Base-by-base conservation (phyloP, 2,797 vertebrate species). In the Spheniscus humboldti region DNA sequence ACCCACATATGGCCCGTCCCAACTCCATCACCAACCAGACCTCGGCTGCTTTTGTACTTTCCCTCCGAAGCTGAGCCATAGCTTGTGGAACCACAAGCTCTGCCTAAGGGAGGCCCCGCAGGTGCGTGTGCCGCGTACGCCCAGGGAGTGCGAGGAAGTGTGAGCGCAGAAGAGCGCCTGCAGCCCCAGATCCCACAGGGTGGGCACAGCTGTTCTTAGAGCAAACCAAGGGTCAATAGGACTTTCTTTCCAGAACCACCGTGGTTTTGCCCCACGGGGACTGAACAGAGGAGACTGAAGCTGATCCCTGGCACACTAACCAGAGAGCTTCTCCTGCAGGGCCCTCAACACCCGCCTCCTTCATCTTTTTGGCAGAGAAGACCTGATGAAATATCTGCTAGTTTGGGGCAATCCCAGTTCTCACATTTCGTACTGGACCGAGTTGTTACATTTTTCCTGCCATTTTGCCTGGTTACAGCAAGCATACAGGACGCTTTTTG, bases 111-210 rank as follows among this genome's bases (percentile, higher is more conserved):
- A 68, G 62, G 20, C 18, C 37, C 48, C 1, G 1, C 10, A 23
- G 43, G 11, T 8, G 8, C 20, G 19, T 22, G 33, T 13, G 33
- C 12, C 1, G 0, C 39, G 1, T 16, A 13, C 0, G 3, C 27
- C 52, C 25, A 18, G 55, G 60, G 9, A 27, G 12, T 7, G 4
- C 7, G 3, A 41, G 25, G 25, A 41, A 6, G 7, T 3, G 10
- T 11, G 20, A 45, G 17, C 2, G 3, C 30, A n/a, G 53, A 43
- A 47, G 52, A 47, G 31, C 39, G 4, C 30, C 35, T 39, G n/a
- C 11, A 66, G 39, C n/a, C 31, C 41, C 18, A n/a, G 52, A 33
- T 48, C 13, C 27, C 31, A 30, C 27, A 55, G 27, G 12, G 23
- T 13, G 22, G 64, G 25, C 39, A 59, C 11, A 18, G 23, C 22